Conservation (phyloP, 1,140 invertebrate species). For the Argopecten irradians region DNA sequence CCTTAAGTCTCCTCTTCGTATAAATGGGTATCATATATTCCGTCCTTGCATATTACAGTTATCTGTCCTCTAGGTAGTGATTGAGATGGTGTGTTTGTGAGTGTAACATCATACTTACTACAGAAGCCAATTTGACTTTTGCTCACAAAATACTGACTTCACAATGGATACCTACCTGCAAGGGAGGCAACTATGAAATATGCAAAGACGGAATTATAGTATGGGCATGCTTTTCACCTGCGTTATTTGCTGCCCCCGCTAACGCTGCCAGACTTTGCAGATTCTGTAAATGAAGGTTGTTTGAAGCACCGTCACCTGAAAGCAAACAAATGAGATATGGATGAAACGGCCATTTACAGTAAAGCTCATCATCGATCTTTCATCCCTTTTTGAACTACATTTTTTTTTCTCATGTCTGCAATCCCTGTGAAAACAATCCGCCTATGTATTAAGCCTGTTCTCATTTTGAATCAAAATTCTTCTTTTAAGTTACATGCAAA, state of each 20-base stretch:
- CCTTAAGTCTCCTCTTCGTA: no score
- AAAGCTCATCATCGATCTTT: neutral
- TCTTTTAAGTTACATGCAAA: neutral
- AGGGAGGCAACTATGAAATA: no score
- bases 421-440: slow-evolving; percentile 9
- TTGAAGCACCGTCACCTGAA: slow-evolving; percentile 4
- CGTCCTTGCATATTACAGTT: no score
- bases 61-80: no score
- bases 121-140: no score
- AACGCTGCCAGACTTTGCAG: slow-evolving; percentile 82
- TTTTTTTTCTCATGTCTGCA: neutral
- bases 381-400: neutral
- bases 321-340: neutral
- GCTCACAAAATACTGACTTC: no score
- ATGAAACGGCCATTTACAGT: neutral
- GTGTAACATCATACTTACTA: no score
- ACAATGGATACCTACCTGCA: no score
- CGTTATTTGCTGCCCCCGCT: slow-evolving; percentile 79
- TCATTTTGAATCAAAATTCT: neutral
- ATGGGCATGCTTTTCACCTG: slow-evolving; percentile 70
- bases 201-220: no score
- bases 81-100: no score
- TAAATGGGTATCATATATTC: no score
- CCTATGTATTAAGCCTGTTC: neutral
- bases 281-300: slow-evolving; percentile 73